phyloP scores from a whole-genome alignment of 2,888 invertebrate genomes.

The Stictocephala bisonia region DNA sequence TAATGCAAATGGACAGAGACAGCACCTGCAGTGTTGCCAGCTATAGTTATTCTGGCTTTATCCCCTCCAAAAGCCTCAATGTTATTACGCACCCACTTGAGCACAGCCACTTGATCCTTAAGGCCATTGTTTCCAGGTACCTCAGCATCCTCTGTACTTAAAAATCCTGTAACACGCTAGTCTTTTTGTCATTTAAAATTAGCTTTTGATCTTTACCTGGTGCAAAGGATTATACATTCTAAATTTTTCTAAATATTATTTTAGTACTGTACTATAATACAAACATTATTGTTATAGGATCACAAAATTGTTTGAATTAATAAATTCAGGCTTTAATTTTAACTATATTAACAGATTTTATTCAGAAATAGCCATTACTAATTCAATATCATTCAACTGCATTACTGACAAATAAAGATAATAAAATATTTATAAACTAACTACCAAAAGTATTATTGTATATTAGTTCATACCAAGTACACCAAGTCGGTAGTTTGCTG shows the following conservation, averaged over 20 bases:
- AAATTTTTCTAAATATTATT: too few species aligned
- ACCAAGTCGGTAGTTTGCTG: slow-evolving; percentile 31
- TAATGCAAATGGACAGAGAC: slow-evolving; percentile 81
- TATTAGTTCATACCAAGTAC: slow-evolving; percentile 6
- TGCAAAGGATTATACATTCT: too few species aligned
- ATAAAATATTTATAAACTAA: neutral
- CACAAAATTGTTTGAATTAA: too few species aligned
- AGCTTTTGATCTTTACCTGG: neutral
- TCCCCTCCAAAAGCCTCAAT: slow-evolving; percentile 79
- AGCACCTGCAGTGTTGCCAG: slow-evolving; percentile 80
- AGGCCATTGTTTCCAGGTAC: slow-evolving; percentile 79
- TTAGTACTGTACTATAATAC: too few species aligned
- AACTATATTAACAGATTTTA: too few species aligned
- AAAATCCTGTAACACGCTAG: slow-evolving; percentile 71
- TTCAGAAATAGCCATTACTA: too few species aligned
- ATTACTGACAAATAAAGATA: too few species aligned
- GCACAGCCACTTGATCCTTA: slow-evolving; percentile 78
- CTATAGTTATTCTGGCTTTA: slow-evolving; percentile 74
- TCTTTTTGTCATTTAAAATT: neutral
- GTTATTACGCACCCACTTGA: slow-evolving; percentile 77
- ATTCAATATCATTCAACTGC: too few species aligned
- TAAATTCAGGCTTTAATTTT: too few species aligned
- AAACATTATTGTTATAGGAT: too few species aligned
- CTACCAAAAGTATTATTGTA: neutral
- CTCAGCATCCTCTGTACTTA: slow-evolving; percentile 77